Base-by-base conservation (phyloP, 2,888 invertebrate genomes). In the Prosapia bicincta region DNA sequence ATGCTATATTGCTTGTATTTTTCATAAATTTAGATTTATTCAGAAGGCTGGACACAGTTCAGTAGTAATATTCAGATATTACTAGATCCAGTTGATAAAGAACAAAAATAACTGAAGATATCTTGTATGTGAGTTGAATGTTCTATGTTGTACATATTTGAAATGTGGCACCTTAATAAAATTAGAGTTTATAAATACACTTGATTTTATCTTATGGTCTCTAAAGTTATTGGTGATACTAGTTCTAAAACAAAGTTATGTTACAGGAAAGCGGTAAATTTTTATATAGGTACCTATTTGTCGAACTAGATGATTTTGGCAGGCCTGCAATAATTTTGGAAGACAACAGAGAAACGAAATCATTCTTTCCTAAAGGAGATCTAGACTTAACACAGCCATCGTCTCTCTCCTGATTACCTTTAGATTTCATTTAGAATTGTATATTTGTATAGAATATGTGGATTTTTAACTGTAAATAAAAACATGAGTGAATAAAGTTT, bases 231-330 rank as follows among this genome's bases (percentile, higher is more conserved):
- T 43, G 10, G 15, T 66, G 20, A 13, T 66, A n/a, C 2, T 15
- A 13, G 66, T 66, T 74, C 13, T n/a, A n/a, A n/a, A n/a, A n/a
- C n/a, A n/a, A n/a, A n/a, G n/a, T n/a, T 73, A 80, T 78, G 83
- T 90, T 87, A 73, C 86, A 96, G 96, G 88, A 91, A 43, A 87
- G 88, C 81, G 93, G 94, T 0, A 89, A 92, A 78, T 95, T 91
- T 83, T 89, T 92, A 80, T 97, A 94, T 83, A 89, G 93, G 79
- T 97, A 96, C 83, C 84, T 97, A 72, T 89, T 95, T 82, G 93
- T 96, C 2, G 92, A 95, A 85, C 85, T 96, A 32, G 93, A 96
- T 83, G 92, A 94, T 83, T 91, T 91, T 83, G 89, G 92, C 15
- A 88, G 89, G 54, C 90, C 90, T 80, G 91, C 92, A 9, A 93